phyloP scores from a whole-genome alignment of 2,797 vertebrate genomes.

The Antennarius maculatus region DNA sequence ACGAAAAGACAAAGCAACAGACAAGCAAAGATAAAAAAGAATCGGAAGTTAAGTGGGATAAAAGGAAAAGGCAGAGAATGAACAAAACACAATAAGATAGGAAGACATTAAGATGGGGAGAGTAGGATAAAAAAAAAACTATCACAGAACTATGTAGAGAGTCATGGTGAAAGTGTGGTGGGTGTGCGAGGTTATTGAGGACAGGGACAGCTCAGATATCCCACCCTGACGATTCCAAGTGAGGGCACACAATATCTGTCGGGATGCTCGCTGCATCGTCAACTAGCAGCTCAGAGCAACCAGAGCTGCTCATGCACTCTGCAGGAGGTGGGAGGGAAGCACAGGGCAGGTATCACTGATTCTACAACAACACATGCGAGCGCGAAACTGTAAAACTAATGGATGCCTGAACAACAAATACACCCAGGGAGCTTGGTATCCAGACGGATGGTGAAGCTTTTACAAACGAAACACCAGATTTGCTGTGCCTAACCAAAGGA shows the following conservation, averaged over 20 bases:
- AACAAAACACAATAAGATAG: conserved; percentile 25
- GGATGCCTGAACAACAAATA: conserved; percentile 30
- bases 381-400: conserved; percentile 28
- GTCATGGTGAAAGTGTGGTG: conserved; percentile 43
- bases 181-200: conserved; percentile 65
- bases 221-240: conserved; percentile 54
- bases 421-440: conserved; percentile 1
- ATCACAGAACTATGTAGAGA: conserved; percentile 16
- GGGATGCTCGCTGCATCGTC: conserved; percentile 37
- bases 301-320: conserved; percentile 13
- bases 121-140: conserved; percentile 36
- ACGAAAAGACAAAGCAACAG: conserved; percentile 25
- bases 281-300: conserved; percentile 39
- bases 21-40: conserved; percentile 9
- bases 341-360: conserved; percentile 33
- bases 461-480: background rate
- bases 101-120: conserved; percentile 18
- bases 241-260: conserved; percentile 61
- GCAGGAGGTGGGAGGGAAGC: conserved; percentile 20
- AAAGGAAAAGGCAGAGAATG: conserved; percentile 3
- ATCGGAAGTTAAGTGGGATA: conserved; percentile 7
- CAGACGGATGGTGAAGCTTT: conserved; percentile 10
- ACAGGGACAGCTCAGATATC: conserved; percentile 70
- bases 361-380: conserved; percentile 31
- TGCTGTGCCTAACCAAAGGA: conserved; percentile 10